phyloP scores from a whole-genome alignment of 1,140 invertebrate species.

The Zaprionus camerounensis region DNA sequence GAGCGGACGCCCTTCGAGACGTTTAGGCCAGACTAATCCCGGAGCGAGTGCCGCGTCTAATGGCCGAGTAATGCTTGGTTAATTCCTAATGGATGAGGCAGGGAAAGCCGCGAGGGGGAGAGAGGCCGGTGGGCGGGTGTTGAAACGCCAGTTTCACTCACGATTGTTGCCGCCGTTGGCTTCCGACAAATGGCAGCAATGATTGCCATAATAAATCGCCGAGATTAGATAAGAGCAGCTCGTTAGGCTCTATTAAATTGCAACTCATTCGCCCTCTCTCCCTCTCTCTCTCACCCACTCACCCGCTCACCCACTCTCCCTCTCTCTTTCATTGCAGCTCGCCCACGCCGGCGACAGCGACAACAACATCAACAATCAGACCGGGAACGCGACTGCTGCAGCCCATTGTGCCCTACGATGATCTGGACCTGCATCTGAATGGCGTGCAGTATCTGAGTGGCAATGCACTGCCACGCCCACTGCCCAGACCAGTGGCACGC shows the following conservation, averaged over 20 bases:
- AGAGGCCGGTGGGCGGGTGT: conserved; percentile 38
- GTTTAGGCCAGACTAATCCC: conserved; percentile 8
- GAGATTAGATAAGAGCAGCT: conserved; percentile 53
- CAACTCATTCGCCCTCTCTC: neutral
- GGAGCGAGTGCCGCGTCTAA: conserved; percentile 12
- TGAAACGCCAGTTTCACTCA: conserved; percentile 68
- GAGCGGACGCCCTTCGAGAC: conserved; percentile 28
- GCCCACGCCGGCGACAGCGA: conserved; percentile 49
- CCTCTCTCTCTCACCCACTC: neutral
- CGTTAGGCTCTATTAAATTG: conserved; percentile 32
- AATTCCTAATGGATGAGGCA: conserved; percentile 20
- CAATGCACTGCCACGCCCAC: conserved; percentile 45
- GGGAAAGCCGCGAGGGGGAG: neutral
- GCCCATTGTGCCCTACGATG: conserved; percentile 70
- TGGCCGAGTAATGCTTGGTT: conserved; percentile 1
- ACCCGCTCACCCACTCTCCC: neutral
- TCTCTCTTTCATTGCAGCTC: conserved; percentile 24
- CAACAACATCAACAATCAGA: conserved; percentile 20
- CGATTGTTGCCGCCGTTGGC: conserved; percentile 59
- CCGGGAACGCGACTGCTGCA: conserved; percentile 41
- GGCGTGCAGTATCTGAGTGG: conserved; percentile 56
- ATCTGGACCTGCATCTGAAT: conserved; percentile 60
- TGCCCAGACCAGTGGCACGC: conserved; percentile 34
- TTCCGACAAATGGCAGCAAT: conserved; percentile 70
- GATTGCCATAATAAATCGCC: conserved; percentile 52